phyloP scores from a whole-genome alignment of 2,888 invertebrate species.

The Drosophila niveifrons region DNA sequence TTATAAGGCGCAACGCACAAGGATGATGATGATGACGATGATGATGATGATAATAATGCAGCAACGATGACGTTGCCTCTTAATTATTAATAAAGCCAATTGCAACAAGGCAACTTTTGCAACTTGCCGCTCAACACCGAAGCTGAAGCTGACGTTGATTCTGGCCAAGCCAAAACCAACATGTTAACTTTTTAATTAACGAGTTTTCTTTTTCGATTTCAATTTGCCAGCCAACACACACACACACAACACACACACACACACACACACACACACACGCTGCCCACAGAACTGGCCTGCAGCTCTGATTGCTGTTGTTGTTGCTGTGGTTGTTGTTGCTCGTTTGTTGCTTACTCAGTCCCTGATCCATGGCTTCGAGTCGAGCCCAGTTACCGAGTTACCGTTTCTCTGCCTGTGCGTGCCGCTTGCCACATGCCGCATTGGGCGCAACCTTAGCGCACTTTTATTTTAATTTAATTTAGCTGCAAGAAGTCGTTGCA shows the following conservation, averaged over 20 bases:
- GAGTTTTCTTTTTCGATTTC: conserved; percentile 84
- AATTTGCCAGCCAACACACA: conserved; percentile 75
- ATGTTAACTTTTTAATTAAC: conserved; percentile 84
- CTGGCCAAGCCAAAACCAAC: conserved; percentile 56
- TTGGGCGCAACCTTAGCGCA: conserved; percentile 64
- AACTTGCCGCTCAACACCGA: conserved; percentile 15
- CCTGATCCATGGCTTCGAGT: conserved; percentile 36
- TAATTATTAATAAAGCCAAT: conserved; percentile 81
- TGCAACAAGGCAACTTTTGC: conserved; percentile 43
- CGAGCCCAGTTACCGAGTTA: conserved; percentile 33
- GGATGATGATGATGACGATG: conserved; percentile 2
- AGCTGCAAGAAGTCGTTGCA: conserved; percentile 65
- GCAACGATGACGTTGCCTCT: conserved; percentile 62
- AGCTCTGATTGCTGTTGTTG: conserved; percentile 2
- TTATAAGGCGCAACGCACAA: conserved; percentile 7
- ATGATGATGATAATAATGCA: conserved; percentile 15
- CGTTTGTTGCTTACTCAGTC: conserved; percentile 6
- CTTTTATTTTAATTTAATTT: conserved; percentile 75
- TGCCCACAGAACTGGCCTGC: conserved; percentile 73
- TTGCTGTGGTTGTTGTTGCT: conserved; percentile 2
- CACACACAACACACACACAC: conserved; percentile 41
- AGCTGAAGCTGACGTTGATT: conserved; percentile 8
- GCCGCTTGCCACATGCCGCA: conserved; percentile 35
- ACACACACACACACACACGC: conserved; percentile 21
- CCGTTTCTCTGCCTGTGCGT: conserved; percentile 21